Evolutionary conservation across 2,888 invertebrate genomes (phyloP).

Genomic region (Gymnocheta viridis): DNA sequence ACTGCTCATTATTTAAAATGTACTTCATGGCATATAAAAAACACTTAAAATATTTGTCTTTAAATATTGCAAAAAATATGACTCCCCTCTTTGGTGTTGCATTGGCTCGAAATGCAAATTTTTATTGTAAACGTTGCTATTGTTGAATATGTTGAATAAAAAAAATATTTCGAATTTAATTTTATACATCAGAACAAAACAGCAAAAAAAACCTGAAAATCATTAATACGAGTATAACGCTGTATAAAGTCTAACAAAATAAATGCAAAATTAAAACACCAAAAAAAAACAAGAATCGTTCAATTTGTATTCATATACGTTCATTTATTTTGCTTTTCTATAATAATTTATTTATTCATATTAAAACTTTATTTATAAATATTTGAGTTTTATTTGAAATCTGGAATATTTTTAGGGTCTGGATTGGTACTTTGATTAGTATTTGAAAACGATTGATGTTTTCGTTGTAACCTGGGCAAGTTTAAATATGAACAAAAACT

Average conservation of each 20-base stretch:
- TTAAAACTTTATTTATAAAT: background rate
- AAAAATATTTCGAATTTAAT: constrained; percentile 1
- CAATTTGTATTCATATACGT: background rate
- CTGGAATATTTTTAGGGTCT: background rate
- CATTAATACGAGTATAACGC: background rate
- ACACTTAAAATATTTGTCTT: constrained; percentile 22
- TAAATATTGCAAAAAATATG: background rate
- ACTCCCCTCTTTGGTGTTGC: background rate
- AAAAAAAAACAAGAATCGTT: background rate
- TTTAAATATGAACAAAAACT: too few relatives aligned
- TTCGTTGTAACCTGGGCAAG: too few relatives aligned
- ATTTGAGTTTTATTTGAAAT: background rate
- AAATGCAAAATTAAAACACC: background rate
- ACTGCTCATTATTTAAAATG: background rate
- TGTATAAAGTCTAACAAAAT: background rate
- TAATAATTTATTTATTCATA: background rate
- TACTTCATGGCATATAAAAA: background rate
- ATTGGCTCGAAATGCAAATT: background rate
- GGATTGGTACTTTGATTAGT: background rate
- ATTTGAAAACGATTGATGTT: background rate
- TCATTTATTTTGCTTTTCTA: background rate
- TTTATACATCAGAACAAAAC: background rate
- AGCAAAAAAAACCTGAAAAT: background rate
- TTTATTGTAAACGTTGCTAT: background rate
- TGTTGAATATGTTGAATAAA: background rate